Percentiles rank a stretch among this genome's conserved stretches.
Evolutionary conservation across 2,113 vertebrate genomes (phyloP).

Genomic region (Penelope pileata): DNA sequence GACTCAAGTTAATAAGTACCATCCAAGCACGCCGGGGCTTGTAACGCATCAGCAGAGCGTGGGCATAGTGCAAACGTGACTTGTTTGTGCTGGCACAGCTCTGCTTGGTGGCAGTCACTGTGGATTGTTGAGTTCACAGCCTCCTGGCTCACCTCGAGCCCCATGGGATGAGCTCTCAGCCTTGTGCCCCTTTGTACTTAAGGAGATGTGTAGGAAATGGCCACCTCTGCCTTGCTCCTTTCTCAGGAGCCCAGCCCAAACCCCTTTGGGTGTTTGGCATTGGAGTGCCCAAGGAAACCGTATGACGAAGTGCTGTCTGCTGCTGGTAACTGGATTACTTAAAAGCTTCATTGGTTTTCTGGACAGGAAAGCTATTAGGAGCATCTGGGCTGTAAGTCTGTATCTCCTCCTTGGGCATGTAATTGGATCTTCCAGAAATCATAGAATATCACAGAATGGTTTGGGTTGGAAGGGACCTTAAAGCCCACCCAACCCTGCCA

Average conservation of each 20-base stretch:
- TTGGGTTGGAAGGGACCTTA: neutral
- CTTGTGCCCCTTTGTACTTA: neutral
- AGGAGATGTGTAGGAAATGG: neutral
- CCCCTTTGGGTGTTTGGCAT: fast-evolving
- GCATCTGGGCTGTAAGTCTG: constrained; percentile 5
- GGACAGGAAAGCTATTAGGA: neutral
- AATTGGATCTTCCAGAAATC: neutral
- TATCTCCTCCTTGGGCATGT: neutral
- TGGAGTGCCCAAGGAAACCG: fast-evolving
- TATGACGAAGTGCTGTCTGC: fast-evolving
- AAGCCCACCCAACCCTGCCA: no score
- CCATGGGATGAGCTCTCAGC: neutral
- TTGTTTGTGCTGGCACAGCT: neutral
- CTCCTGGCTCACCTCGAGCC: neutral
- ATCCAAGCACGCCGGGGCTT: neutral
- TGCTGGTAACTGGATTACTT: neutral
- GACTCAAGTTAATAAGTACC: constrained; percentile 9
- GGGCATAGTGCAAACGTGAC: neutral
- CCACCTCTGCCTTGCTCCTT: neutral
- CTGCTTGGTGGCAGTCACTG: fast-evolving
- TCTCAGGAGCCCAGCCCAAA: neutral
- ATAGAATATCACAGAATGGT: neutral
- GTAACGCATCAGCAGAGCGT: fast-evolving
- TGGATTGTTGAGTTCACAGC: neutral
- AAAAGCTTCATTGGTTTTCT: neutral